Conservation (phyloP, 1,140 invertebrate species). For the Leguminivora glycinivorella region DNA sequence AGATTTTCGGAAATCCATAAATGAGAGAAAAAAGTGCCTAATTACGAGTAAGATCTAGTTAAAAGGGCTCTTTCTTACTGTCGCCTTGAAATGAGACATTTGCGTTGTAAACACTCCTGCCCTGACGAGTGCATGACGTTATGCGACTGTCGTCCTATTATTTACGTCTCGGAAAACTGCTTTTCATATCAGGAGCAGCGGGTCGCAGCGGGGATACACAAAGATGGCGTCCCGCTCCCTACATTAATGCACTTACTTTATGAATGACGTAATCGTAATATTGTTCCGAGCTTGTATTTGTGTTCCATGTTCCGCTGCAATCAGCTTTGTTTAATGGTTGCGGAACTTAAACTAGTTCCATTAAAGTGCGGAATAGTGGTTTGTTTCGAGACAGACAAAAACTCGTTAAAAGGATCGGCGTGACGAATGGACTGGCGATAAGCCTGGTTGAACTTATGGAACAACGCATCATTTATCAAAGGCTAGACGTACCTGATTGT, state of each 20-base stretch:
- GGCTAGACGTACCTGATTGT: slow-evolving; percentile 24
- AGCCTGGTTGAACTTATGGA: slow-evolving; percentile 29
- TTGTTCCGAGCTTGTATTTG: slow-evolving; percentile 57
- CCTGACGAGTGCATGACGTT: slow-evolving; percentile 40
- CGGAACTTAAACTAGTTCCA: slow-evolving; percentile 31
- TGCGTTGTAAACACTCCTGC: slow-evolving; percentile 39
- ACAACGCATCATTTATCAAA: slow-evolving; percentile 26
- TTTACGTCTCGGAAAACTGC: slow-evolving; percentile 66
- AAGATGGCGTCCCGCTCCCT: slow-evolving; percentile 59
- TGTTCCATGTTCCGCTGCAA: slow-evolving; percentile 50
- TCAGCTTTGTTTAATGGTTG: slow-evolving; percentile 43
- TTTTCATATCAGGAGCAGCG: slow-evolving; percentile 72
- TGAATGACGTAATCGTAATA: slow-evolving; percentile 68
- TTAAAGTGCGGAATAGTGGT: slow-evolving; percentile 29
- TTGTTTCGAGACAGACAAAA: slow-evolving; percentile 27
- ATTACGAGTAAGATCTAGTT: background rate
- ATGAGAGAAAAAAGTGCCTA: background rate
- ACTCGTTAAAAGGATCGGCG: slow-evolving; percentile 36
- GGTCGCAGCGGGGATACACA: slow-evolving; percentile 56
- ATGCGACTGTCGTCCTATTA: slow-evolving; percentile 62
- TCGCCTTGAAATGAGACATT: slow-evolving; percentile 44
- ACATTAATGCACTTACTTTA: slow-evolving; percentile 69
- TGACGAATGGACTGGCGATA: slow-evolving; percentile 36
- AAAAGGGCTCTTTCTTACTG: background rate
- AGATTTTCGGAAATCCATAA: background rate